Base-by-base conservation (phyloP, 2,888 invertebrate species). In the Leucophora obtusa region DNA sequence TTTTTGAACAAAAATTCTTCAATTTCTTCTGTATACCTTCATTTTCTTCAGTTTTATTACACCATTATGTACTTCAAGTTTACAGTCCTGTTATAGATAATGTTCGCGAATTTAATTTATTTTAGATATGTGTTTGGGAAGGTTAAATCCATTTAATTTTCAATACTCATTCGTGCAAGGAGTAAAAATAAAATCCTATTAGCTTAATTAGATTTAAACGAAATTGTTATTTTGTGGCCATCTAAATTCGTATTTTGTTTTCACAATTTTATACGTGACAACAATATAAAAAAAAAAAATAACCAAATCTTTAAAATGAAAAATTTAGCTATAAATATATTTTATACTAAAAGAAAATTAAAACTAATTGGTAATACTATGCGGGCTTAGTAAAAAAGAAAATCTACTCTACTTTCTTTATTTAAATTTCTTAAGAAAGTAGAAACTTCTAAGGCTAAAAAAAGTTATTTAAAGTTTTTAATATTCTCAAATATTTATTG, bases 191-290 rank as follows among this genome's bases (percentile, higher is more conserved):
- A 76, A 80, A 80, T 80, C 80, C 76, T 68, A 76, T 80, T 80
- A 80, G 72, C 62, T 80, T 76, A 80, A 80, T 80, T 80, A 76
- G 68, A 68, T 80, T 80, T 76, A 76, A 53, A 43, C n/a, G 43
- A 56, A 38, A 38, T 38, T 11, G 8, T 9, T 38, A 9, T 47
- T 47, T 47, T n/a, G 43, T 47, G 43, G 43, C 43, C n/a, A 28
- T 47, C 62, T 47, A 2, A 47, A 50, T 50, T 21, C 11, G 24
- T n/a, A 62, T 28, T 62, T 50, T 50, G 50, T 62, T 50, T 21
- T 47, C 28, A 50, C 47, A 62, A 28, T 50, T 62, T 28, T 47
- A 8, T 62, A 62, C 47, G 62, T 50, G 62, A 24, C 47, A 21
- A 47, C 43, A 14, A 6, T 28, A 47, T 15, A 47, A 47, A 47